Percentiles rank a stretch among this genome's conserved stretches.
These are phyloP conservation scores for Burhinus bistriatus DNA, from an alignment of 2,113 vertebrate genomes.

Conservation along the genomic window DNA sequence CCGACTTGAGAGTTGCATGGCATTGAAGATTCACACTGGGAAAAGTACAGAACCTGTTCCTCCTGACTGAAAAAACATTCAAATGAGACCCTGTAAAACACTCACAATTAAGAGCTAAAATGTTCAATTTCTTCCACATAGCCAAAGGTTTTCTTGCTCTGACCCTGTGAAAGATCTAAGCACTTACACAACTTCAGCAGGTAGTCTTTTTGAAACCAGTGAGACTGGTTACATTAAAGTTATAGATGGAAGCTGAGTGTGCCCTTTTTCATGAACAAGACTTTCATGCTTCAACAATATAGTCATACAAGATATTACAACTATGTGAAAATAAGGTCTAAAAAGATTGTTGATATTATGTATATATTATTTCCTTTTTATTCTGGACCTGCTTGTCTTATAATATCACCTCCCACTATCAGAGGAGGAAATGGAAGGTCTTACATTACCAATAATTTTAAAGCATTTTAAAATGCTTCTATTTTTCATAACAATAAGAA, in stretches of 20 bases:
- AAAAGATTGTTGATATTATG: neutral
- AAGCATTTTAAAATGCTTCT: neutral
- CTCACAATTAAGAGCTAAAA: neutral
- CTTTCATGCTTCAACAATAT: neutral
- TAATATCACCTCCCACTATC: neutral
- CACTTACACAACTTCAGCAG: neutral
- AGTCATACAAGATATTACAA: neutral
- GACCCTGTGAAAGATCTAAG: neutral
- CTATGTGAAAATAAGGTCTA: neutral
- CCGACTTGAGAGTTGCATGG: neutral
- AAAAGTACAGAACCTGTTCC: neutral
- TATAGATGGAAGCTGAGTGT: neutral
- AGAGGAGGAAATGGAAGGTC: neutral
- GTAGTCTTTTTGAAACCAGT: neutral
- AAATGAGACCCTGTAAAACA: neutral
- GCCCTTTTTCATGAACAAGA: neutral
- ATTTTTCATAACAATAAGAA: neutral
- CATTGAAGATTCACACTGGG: accelerated
- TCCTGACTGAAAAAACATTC: neutral
- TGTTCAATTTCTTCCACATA: neutral
- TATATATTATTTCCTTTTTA: neutral
- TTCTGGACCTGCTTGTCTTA: neutral
- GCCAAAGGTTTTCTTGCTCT: neutral
- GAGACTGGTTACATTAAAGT: neutral
- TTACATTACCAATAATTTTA: neutral